These are phyloP conservation scores for Notolepis coatsorum DNA, from an alignment of 2,797 vertebrate genomes.

Conservation along the genomic window DNA sequence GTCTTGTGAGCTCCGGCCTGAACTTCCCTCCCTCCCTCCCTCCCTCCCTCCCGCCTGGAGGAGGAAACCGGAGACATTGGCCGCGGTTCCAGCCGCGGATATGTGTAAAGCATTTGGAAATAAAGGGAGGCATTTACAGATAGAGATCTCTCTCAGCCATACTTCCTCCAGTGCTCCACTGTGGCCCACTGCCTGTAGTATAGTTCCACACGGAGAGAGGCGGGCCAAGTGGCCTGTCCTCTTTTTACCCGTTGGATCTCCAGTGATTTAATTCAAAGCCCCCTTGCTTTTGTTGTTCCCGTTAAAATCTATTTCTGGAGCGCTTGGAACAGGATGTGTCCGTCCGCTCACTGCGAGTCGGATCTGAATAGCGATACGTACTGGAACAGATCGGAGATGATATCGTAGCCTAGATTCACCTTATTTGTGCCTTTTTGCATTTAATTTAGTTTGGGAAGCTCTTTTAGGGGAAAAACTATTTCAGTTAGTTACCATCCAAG, in stretches of 20 bases:
- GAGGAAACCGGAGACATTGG: slow-evolving; percentile 62
- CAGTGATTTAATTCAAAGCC: background rate
- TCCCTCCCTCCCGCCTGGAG: slow-evolving; percentile 4
- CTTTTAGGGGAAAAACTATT: too few relatives aligned
- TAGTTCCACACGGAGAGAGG: slow-evolving; percentile 40
- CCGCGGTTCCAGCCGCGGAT: slow-evolving; percentile 60
- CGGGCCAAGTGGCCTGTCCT: slow-evolving; percentile 12
- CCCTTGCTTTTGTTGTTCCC: background rate
- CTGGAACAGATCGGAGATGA: too few relatives aligned
- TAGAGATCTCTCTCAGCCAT: slow-evolving; percentile 62
- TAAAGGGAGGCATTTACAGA: slow-evolving; percentile 53
- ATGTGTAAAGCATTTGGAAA: slow-evolving; percentile 46
- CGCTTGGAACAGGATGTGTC: background rate
- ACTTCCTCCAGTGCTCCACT: slow-evolving; percentile 37
- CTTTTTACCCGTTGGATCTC: slow-evolving; percentile 1
- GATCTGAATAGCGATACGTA: too few relatives aligned
- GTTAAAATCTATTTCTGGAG: background rate
- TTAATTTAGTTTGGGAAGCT: too few relatives aligned
- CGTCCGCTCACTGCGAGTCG: too few relatives aligned
- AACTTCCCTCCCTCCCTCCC: slow-evolving; percentile 47
- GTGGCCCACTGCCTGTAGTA: slow-evolving; percentile 34
- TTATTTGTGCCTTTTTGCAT: too few relatives aligned
- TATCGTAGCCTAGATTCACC: too few relatives aligned
- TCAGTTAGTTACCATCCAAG: too few relatives aligned
- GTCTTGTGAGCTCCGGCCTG: slow-evolving; percentile 25